A percentile compares a stretch with the other conserved stretches of the same genome.
Conservation (phyloP, 2,888 invertebrate genomes). For the Oxystoma pomonae region DNA sequence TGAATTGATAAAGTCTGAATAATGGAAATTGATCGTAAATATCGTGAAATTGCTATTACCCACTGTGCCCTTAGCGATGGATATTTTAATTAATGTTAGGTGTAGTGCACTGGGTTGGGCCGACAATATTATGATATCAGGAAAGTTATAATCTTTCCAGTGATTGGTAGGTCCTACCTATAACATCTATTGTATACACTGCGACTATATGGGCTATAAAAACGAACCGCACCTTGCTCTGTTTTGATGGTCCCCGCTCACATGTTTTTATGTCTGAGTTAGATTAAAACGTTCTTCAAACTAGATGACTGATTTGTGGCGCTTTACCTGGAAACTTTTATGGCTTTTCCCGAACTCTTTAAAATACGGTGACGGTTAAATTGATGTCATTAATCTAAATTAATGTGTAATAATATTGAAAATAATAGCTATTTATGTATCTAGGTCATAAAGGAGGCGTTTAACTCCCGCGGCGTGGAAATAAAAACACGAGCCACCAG, state of each 20-base stretch:
- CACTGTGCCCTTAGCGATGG: slow-evolving; percentile 30
- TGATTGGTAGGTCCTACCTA: slow-evolving; percentile 38
- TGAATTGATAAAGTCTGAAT: background rate
- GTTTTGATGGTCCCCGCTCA: slow-evolving; percentile 31
- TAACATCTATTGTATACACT: slow-evolving; percentile 32
- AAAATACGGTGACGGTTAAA: background rate
- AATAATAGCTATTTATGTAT: no score
- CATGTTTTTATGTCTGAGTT: background rate
- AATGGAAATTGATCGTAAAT: background rate
- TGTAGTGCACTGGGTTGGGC: background rate
- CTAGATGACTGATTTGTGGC: background rate
- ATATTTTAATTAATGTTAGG: slow-evolving; percentile 40
- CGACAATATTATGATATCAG: slow-evolving; percentile 30
- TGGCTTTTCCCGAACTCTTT: background rate
- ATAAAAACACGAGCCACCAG: no score
- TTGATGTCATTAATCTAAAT: no score
- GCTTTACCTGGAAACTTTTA: background rate
- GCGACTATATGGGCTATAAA: slow-evolving; percentile 44
- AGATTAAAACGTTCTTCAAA: background rate
- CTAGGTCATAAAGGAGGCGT: no score
- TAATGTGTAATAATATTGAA: no score
- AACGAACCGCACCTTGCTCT: slow-evolving; percentile 37
- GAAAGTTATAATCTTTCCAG: slow-evolving; percentile 44
- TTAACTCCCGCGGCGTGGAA: no score
- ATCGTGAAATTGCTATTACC: background rate